Evolutionary conservation across 1,140 invertebrate genomes (phyloP).

Genomic region (Hirudo medicinalis): DNA sequence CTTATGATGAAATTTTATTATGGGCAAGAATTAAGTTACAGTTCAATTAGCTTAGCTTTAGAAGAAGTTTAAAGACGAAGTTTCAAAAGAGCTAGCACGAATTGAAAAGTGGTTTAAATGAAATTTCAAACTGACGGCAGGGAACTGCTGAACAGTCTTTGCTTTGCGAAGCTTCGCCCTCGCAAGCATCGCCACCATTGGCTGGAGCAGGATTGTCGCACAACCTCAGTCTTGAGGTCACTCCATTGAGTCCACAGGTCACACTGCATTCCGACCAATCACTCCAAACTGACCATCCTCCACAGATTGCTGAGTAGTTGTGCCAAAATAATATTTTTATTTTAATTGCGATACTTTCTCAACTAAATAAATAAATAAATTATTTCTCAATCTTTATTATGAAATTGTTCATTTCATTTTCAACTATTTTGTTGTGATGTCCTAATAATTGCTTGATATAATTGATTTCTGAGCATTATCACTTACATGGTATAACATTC

Average conservation of each 20-base stretch:
- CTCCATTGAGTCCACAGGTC: background rate
- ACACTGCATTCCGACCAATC: constrained; percentile 10
- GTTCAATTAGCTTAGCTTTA: too few species aligned
- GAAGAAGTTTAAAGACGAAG: too few species aligned
- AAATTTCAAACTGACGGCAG: background rate
- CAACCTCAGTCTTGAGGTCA: background rate
- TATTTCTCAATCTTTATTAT: background rate
- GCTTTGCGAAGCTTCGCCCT: background rate
- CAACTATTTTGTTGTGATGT: background rate
- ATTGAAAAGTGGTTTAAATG: background rate
- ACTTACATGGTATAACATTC: too few species aligned
- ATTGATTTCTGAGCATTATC: background rate
- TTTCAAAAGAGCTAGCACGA: too few species aligned
- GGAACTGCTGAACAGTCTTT: constrained; percentile 4
- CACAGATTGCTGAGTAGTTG: background rate
- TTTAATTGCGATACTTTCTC: background rate
- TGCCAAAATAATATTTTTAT: background rate
- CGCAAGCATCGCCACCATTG: constrained; percentile 14
- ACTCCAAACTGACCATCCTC: constrained; percentile 6
- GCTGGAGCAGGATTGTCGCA: constrained; percentile 14
- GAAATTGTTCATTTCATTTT: background rate
- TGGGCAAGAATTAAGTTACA: too few species aligned
- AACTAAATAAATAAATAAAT: background rate
- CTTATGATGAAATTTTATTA: too few species aligned
- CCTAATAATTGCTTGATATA: background rate